Evolutionary conservation across 2,797 vertebrate genomes (phyloP), one percentile per base, ranked within the genome.

Genomic region (Cuniculus paca): DNA sequence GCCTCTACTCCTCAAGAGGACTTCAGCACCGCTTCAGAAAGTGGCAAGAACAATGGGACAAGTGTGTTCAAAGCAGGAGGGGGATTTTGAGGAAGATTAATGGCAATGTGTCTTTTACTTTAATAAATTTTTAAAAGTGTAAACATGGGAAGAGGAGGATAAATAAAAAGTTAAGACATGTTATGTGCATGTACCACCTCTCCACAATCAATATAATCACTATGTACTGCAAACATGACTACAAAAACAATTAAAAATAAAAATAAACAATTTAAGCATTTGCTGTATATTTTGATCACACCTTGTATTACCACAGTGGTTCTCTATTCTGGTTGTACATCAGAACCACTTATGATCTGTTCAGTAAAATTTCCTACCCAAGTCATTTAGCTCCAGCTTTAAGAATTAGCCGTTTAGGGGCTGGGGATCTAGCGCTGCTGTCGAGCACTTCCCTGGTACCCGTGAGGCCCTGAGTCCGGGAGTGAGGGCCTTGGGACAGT

Each of bases 321-420:
- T 95, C 60, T 81, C n/a, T 54, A 9, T 63, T 92, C 91, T 94
- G 48, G 0, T 50, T 88, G 34, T 81, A 1, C 13, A 22, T 79
- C 74, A 86, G 85, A 95, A 74, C 88, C 56, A 34, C 16, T 54
- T 61, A 1, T 81, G 72, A 52, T 91, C 83, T 95, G 10, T 68
- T 87, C 77, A 68, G 34, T 60, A 74, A 88, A 63, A 17, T 39
- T 95, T 54, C 16, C 82, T 82, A 48, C n/a, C 19, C 6, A 74
- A 85, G 11, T 80, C 52, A 60, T 75, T 14, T 88, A 65, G 63
- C 10, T 61, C 80, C 36, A 72, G 61, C 2, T 48, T 70, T 90
- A 79, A 91, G 83, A 92, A 48, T 7, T 45, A 0, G 65, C 75
- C 39, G 31, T 34, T 87, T 68, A 45, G 19, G 31, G 72, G 48